Conservation (phyloP, 30 jellyfish, hydroid and myxozoan genomes). For the Mastigias papua region DNA sequence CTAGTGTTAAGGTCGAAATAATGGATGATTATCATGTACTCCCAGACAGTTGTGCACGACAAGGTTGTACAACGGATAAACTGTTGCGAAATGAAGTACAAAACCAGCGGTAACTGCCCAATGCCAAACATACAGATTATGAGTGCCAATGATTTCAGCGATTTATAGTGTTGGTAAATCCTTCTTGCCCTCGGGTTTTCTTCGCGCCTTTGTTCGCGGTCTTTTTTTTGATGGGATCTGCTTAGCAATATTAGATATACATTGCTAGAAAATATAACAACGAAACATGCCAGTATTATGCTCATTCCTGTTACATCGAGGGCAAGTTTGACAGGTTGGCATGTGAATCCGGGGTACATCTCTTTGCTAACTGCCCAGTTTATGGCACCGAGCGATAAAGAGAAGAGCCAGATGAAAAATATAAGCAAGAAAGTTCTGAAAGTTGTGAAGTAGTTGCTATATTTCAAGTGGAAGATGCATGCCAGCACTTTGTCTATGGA, state of each 20-base stretch:
- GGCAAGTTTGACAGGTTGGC: constrained; percentile 41
- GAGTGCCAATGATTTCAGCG: constrained; percentile 46
- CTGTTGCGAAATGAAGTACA: constrained; percentile 16
- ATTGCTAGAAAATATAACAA: constrained; percentile 54
- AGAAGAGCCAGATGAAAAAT: constrained; percentile 35
- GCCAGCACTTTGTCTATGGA: constrained; percentile 76
- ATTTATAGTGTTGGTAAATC: constrained; percentile 58
- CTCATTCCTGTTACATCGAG: constrained; percentile 22
- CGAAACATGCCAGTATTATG: constrained; percentile 39
- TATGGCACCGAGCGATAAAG: constrained; percentile 23
- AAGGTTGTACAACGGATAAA: constrained; percentile 27
- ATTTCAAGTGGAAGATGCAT: constrained; percentile 62
- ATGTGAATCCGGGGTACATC: not conserved
- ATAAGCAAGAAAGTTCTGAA: constrained; percentile 4
- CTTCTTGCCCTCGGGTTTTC: constrained; percentile 21
- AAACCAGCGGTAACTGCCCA: constrained; percentile 62
- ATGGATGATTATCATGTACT: constrained; percentile 57
- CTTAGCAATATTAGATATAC: constrained; percentile 56
- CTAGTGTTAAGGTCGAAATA: constrained; percentile 58
- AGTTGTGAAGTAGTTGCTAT: constrained; percentile 21
- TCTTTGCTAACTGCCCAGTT: constrained; percentile 33
- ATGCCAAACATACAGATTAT: constrained; percentile 69
- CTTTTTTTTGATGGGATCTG: constrained; percentile 38
- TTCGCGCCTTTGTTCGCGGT: constrained; percentile 51
- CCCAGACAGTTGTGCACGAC: constrained; percentile 44